These are phyloP conservation scores for Empis livida DNA, from an alignment of 2,888 invertebrate species.

Conservation along the genomic window DNA sequence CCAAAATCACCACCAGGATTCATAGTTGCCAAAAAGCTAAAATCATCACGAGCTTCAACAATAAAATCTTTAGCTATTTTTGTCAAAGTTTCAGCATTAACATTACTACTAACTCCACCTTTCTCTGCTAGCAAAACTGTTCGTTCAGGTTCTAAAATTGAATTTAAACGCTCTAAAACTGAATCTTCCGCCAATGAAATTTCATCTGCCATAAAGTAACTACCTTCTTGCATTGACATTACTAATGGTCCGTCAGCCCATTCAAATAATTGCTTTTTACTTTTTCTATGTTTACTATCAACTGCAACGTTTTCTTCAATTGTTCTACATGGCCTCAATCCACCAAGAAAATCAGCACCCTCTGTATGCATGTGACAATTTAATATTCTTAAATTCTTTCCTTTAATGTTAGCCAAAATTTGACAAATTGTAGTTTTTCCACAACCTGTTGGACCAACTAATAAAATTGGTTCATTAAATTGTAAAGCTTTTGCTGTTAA, in stretches of 20 bases:
- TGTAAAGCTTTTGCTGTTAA: conserved; percentile 70
- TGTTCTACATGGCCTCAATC: conserved; percentile 71
- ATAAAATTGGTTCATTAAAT: conserved; percentile 85
- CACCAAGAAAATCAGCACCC: conserved; percentile 94
- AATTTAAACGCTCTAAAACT: conserved; percentile 93
- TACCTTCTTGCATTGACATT: conserved; percentile 75
- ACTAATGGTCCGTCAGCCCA: conserved; percentile 97
- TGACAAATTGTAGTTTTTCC: conserved; percentile 96
- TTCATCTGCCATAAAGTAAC: conserved; percentile 91
- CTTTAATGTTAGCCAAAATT: conserved; percentile 58
- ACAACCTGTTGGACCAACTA: conserved; percentile 96
- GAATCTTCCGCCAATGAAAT: conserved; percentile 98
- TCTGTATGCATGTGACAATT: conserved; percentile 99
- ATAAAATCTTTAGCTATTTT: conserved; percentile 38
- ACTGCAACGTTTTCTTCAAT: conserved; percentile 15
- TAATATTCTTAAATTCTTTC: conserved; percentile 58
- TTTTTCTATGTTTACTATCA: conserved; percentile 7
- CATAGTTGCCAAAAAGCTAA: conserved; percentile 95
- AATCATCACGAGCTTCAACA: conserved; percentile 56
- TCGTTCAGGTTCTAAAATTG: conserved; percentile 85
- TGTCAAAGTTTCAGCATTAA: conserved; percentile 14
- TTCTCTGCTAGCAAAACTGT: conserved; percentile 85
- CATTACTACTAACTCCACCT: conserved; percentile 46
- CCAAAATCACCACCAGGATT: conserved; percentile 99
- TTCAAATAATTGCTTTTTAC: conserved; percentile 55